Percentiles rank a stretch among this genome's conserved stretches.
Conservation (phyloP, 1,140 invertebrate species). For the Hylaeus anthracinus region DNA sequence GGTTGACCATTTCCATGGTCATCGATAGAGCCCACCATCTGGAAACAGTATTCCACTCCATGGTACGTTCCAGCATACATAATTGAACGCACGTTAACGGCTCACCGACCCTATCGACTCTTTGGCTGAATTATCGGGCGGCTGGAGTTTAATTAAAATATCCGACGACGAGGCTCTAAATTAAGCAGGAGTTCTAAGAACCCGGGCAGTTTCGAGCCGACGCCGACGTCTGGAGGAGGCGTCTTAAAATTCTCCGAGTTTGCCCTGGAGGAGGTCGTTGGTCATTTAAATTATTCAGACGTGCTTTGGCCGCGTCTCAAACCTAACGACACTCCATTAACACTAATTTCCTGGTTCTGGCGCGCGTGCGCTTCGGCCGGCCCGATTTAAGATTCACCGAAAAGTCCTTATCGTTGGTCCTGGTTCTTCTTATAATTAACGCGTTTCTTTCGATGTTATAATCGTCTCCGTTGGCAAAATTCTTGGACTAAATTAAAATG, state of each 20-base stretch:
- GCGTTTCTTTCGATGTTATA: not conserved
- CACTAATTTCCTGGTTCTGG: conserved; percentile 3
- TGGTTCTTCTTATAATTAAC: conserved; percentile 15
- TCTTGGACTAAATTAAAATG: no score
- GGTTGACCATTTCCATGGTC: no score
- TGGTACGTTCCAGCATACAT: not conserved
- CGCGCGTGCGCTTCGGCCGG: not conserved
- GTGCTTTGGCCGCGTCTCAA: not conserved
- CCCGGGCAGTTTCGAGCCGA: not conserved
- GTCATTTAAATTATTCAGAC: conserved; percentile 29
- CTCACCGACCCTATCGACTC: not conserved
- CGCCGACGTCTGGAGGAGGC: not conserved
- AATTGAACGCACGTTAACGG: not conserved
- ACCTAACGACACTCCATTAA: conserved; percentile 37
- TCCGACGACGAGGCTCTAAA: not conserved
- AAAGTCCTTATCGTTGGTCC: not conserved
- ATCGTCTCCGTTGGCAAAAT: not conserved
- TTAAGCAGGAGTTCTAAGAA: not conserved
- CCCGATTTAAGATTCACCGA: not conserved
- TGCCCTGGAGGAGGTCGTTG: not conserved
- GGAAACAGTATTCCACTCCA: not conserved
- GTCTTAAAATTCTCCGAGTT: conserved; percentile 17
- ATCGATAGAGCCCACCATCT: not conserved
- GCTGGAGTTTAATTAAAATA: conserved; percentile 2
- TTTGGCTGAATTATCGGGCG: not conserved